Conservation (phyloP, 2,113 vertebrate genomes). For the Danionella cerebrum region DNA sequence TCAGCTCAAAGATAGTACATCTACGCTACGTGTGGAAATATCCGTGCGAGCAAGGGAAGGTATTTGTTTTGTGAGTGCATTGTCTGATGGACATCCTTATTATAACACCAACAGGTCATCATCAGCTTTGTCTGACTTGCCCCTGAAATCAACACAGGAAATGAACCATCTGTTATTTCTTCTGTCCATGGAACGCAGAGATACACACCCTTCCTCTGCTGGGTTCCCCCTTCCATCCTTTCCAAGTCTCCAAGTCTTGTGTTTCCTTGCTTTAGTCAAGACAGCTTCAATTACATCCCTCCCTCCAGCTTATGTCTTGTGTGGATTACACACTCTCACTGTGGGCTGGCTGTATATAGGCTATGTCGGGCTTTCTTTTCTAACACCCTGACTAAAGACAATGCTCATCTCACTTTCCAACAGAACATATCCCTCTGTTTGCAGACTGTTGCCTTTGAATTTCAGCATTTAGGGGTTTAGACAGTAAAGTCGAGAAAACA, state of each 20-base stretch:
- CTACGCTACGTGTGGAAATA: neutral
- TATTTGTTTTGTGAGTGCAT: neutral
- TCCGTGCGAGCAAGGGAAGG: neutral
- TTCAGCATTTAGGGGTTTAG: conserved; percentile 41
- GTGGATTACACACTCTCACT: conserved; percentile 54
- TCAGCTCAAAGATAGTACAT: neutral
- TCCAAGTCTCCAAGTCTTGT: conserved; percentile 46
- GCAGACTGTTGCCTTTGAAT: conserved; percentile 32
- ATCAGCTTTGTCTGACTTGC: conserved; percentile 35
- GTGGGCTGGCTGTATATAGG: conserved; percentile 47
- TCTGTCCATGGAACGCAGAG: conserved; percentile 6
- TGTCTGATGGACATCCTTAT: neutral
- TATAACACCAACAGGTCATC: conserved; percentile 11
- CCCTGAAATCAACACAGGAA: conserved; percentile 36
- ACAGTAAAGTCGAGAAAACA: conserved; percentile 32
- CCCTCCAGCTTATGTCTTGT: conserved; percentile 55
- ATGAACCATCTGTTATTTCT: conserved; percentile 56
- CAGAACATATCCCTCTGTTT: conserved; percentile 41
- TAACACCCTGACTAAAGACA: conserved; percentile 47
- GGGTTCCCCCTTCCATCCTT: conserved; percentile 32
- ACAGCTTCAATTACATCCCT: conserved; percentile 58
- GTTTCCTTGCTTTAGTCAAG: conserved; percentile 52
- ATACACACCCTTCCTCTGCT: neutral
- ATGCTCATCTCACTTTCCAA: conserved; percentile 45
- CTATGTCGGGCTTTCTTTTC: conserved; percentile 46